These are phyloP conservation scores for Australoheros scitulus DNA, from an alignment of 2,113 vertebrate genomes.

Conservation along the genomic window DNA sequence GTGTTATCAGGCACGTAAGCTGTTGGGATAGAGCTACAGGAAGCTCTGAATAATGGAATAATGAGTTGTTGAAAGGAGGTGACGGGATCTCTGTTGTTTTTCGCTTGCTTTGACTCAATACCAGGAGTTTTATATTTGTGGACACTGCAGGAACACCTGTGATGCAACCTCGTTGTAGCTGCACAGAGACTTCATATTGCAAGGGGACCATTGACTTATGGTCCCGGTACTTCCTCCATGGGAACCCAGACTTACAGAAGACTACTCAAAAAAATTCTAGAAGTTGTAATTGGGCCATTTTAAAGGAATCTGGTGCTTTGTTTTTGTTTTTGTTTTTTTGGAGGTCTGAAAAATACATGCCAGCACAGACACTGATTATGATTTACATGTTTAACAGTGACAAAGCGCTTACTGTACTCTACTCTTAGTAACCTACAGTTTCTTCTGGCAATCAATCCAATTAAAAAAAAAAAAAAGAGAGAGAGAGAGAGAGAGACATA, in stretches of 20 bases:
- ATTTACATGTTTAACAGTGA: background rate
- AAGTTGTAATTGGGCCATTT: conserved; percentile 1
- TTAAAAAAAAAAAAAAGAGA: too few relatives aligned
- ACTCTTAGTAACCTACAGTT: background rate
- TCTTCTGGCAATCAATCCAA: background rate
- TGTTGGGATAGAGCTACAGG: conserved; percentile 27
- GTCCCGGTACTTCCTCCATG: conserved; percentile 28
- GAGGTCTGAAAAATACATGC: conserved; percentile 23
- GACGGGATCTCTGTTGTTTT: conserved; percentile 53
- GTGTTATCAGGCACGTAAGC: conserved; percentile 54
- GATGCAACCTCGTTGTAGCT: conserved; percentile 29
- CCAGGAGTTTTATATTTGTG: conserved; percentile 45
- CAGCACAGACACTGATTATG: conserved; percentile 9
- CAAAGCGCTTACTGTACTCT: background rate
- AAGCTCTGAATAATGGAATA: conserved; percentile 22
- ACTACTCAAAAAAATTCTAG: background rate
- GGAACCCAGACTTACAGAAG: conserved; percentile 12
- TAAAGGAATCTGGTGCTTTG: conserved; percentile 31
- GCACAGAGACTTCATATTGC: conserved; percentile 51
- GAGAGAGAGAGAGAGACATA: too few relatives aligned
- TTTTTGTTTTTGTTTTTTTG: background rate
- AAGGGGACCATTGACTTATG: conserved; percentile 46
- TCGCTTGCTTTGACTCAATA: conserved; percentile 47
- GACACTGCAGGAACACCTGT: conserved; percentile 43
- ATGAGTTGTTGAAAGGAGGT: conserved; percentile 42